phyloP scores from a whole-genome alignment of 2,888 invertebrate species.

The Baronia brevicornis region DNA sequence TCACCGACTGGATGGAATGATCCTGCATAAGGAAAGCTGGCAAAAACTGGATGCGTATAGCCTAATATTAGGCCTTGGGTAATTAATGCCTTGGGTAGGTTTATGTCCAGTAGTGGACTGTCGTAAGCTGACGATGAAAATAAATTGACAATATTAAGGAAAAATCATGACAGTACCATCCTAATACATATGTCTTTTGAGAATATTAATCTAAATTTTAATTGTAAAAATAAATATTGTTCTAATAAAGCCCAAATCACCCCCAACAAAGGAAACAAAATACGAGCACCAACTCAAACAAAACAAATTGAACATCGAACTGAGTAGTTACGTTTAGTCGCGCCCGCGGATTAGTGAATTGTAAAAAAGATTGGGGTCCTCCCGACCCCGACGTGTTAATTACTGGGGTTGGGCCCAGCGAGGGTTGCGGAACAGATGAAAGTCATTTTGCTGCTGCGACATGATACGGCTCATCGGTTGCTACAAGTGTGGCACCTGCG shows the following conservation, averaged over 20 bases:
- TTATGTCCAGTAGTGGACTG: too few species aligned
- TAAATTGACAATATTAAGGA: too few species aligned
- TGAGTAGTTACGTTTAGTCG: constrained; percentile 59
- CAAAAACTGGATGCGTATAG: too few species aligned
- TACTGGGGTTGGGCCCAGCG: constrained; percentile 64
- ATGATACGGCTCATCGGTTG: constrained; percentile 77
- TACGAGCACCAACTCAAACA: constrained; percentile 23
- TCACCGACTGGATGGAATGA: too few species aligned
- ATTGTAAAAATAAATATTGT: constrained; percentile 7
- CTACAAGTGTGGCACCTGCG: constrained; percentile 74
- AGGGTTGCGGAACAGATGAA: constrained; percentile 69
- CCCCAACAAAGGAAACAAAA: constrained; percentile 13
- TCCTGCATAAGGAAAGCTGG: too few species aligned
- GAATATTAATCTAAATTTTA: too few species aligned
- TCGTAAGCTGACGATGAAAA: too few species aligned
- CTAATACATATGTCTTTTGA: too few species aligned
- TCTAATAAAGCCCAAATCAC: constrained; percentile 12
- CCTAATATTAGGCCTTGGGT: too few species aligned
- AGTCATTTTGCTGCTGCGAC: constrained; percentile 80
- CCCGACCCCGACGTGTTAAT: constrained; percentile 71
- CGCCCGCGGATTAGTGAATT: constrained; percentile 72
- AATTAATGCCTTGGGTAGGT: too few species aligned
- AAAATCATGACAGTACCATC: too few species aligned
- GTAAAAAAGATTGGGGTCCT: constrained; percentile 69
- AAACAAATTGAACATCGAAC: constrained; percentile 45